Evolutionary conservation across 2,888 invertebrate species (phyloP).

Genomic region (Gerosis bhagava): DNA sequence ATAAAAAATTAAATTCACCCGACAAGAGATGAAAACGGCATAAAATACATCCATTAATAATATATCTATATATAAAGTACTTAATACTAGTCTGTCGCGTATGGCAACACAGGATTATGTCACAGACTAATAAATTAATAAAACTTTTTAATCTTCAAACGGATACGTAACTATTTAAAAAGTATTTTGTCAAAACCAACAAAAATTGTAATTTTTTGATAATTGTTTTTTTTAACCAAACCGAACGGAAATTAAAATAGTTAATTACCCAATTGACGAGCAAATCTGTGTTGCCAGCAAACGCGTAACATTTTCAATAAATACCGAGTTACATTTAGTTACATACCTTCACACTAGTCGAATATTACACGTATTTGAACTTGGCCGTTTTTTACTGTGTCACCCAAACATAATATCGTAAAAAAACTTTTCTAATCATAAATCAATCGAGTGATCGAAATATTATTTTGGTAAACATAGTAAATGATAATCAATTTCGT

Average conservation of each 20-base stretch:
- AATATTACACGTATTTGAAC: slow-evolving; percentile 52
- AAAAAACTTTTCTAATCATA: too few relatives aligned
- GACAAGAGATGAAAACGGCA: slow-evolving; percentile 34
- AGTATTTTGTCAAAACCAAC: too few relatives aligned
- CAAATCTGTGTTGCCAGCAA: slow-evolving; percentile 20
- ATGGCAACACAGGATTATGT: slow-evolving; percentile 32
- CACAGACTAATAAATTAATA: slow-evolving; percentile 6
- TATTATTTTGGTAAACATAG: too few relatives aligned
- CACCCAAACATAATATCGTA: too few relatives aligned
- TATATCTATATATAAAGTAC: slow-evolving; percentile 31
- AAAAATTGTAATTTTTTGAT: too few relatives aligned
- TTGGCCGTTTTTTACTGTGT: slow-evolving; percentile 22
- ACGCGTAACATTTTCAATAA: slow-evolving; percentile 41
- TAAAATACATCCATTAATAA: slow-evolving; percentile 31
- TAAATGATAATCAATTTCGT: too few relatives aligned
- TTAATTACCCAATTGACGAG: too few relatives aligned
- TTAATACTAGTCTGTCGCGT: slow-evolving; percentile 30
- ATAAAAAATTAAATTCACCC: slow-evolving; percentile 31
- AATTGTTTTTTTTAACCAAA: too few relatives aligned
- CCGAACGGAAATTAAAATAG: too few relatives aligned
- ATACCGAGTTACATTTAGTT: slow-evolving; percentile 49
- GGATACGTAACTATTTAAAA: slow-evolving; percentile 16
- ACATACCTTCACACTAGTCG: slow-evolving; percentile 57
- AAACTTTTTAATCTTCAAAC: slow-evolving; percentile 7
- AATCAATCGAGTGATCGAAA: too few relatives aligned